phyloP scores from a whole-genome alignment of 2,113 vertebrate species.

The Lipotes vexillifer region DNA sequence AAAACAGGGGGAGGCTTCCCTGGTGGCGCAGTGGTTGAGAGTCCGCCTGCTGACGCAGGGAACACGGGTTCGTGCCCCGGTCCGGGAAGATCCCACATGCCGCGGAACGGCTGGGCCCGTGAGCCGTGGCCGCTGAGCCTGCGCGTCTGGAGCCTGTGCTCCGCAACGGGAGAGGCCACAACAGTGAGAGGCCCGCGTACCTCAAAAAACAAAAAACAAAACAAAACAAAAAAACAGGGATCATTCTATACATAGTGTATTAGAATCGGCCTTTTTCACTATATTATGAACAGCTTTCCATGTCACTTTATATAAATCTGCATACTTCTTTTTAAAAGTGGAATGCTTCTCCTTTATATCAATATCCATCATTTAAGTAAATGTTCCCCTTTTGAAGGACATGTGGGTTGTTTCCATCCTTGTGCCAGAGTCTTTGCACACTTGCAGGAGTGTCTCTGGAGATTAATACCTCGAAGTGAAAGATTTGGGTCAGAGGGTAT shows the following conservation, averaged over 20 bases:
- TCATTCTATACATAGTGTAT: background rate
- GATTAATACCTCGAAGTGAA: background rate
- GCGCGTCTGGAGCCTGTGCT: too few relatives aligned
- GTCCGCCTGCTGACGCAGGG: too few relatives aligned
- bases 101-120: too few relatives aligned
- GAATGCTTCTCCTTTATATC: background rate
- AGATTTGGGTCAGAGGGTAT: background rate
- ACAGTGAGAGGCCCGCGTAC: too few relatives aligned
- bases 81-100: too few relatives aligned
- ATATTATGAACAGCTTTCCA: background rate
- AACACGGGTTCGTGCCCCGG: too few relatives aligned
- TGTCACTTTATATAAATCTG: background rate
- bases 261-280: background rate
- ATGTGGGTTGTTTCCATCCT: background rate
- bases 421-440: background rate
- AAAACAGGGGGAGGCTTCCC: background rate
- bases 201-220: too few relatives aligned
- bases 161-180: too few relatives aligned
- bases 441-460: background rate
- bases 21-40: too few relatives aligned
- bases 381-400: background rate
- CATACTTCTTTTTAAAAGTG: background rate
- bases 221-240: background rate
- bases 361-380: background rate
- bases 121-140: too few relatives aligned